phyloP scores from a whole-genome alignment of 2,113 vertebrate genomes.

The Ploceus nigricollis region DNA sequence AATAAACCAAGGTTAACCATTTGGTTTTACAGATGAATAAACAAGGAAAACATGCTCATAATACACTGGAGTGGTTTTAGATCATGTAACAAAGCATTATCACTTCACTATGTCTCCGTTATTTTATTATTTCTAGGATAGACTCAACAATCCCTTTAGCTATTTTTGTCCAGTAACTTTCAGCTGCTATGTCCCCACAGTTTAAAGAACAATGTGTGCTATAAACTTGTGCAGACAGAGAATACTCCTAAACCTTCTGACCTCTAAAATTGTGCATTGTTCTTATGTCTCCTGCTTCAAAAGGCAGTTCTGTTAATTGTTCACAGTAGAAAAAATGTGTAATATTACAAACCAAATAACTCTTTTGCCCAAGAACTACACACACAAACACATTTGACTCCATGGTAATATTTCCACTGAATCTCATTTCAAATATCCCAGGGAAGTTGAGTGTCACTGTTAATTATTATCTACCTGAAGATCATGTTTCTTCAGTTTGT shows the following conservation, averaged over 20 bases:
- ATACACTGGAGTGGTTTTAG: background rate
- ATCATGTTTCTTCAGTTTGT: background rate
- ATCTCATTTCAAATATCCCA: background rate
- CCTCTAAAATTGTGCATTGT: background rate
- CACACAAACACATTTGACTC: background rate
- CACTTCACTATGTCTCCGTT: background rate
- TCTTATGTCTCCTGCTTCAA: background rate
- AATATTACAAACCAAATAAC: background rate
- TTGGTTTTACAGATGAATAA: background rate
- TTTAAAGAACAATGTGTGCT: background rate
- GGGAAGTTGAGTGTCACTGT: background rate
- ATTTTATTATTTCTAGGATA: background rate
- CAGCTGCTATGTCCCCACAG: background rate
- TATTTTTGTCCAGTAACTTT: background rate
- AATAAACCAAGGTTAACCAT: conserved; percentile 1
- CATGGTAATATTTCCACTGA: background rate
- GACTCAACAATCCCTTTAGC: background rate
- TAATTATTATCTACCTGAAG: background rate
- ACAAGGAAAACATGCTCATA: background rate
- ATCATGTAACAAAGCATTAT: background rate
- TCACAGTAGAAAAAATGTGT: background rate
- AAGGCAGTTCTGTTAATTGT: background rate
- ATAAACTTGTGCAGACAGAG: background rate
- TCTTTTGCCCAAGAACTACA: background rate
- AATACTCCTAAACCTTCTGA: background rate